Evolutionary conservation across 1,140 invertebrate genomes (phyloP), one percentile per base, ranked within the genome.

Genomic region (Leptinotarsa defecta): DNA sequence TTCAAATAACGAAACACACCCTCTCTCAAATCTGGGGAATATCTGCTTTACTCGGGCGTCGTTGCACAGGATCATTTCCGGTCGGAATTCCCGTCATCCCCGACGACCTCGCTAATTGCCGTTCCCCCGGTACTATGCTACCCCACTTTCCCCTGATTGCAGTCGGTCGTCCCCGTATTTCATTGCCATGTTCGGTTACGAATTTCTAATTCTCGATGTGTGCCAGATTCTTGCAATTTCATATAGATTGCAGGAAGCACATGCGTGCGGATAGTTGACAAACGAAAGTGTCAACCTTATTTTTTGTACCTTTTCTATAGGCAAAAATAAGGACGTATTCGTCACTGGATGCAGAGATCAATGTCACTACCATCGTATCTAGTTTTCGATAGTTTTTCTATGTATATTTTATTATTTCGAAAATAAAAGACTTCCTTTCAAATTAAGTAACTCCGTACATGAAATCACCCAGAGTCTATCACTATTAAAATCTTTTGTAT

Each of bases 71-170:
- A 61, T 65, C 67, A 73, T 68, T 72, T 79, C 76, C 77, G 70
- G 77, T 68, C 74, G 77, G 78, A 80, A 80, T 80, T 76, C 78
- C 74, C 77, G 43, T 73, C 78, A 76, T 78, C 76, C 74, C 73
- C 76, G 43, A 70, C 77, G 57, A 78, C 77, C 74, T 74, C 73
- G 77, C 78, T 80, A 80, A 80, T 80, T 80, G 78, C 78, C 74
- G 70, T 65, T 65, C 57, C 69, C 52, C 20, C 57, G 49, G 22
- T 34, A 57, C 52, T 19, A 73, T 24, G 61, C 62, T 34, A 22
- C 15, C 61, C 62, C 63, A 19, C 24, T 17, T 43, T 22, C 57
- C 24, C n/a, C 71, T 13, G 57, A 34, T 34, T 24, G 62, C 19
- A 13, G 17, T 17, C 22, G 49, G n/a, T 13, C n/a, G 13, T 57